Base-by-base conservation (phyloP, 2,888 invertebrate species). In the Sphaeridia pumilis region DNA sequence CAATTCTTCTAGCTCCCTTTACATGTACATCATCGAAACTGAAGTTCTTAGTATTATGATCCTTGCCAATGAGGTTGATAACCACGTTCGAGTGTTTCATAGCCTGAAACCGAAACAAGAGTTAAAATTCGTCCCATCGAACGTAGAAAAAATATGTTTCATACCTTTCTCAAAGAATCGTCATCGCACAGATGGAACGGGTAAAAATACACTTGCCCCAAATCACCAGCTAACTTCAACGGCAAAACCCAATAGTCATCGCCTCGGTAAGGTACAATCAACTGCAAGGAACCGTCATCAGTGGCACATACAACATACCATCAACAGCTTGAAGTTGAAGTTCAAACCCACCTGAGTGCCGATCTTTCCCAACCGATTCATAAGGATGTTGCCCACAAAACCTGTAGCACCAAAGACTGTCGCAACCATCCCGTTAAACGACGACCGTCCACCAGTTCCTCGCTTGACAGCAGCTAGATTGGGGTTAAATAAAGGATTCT, bases 81-180 rank as follows among this genome's bases (percentile, higher is more conserved):
- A 97, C 98, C 48, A 97, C 89, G 74, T 97, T 94, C 1, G 97
- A 97, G 74, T 98, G 86, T 68, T 85, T 84, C 35, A 98, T 80
- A 10, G 84, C 83, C 64, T 64, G 44, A 38, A 38, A 38, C 12
- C 31, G 10, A 31, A 10, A 31, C 31, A 31, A 31, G 10, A 10
- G 31, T 14, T 31, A 43, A 7, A 43, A 21, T 21, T 7, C 24
- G 14, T 25, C 45, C 14, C 26, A 38, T 36, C 20, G 17, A 36
- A 4, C 31, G 10, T 47, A 24, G 22, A 48, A 22, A 43, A 48
- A 7, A 20, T 43, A 21, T 27, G 7, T 12, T 38, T 42, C 50
- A 43, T 54, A 64, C 64, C 66, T 83, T 84, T 2, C 78, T 76
- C 64, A 98, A 83, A 1, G 87, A 81, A 34, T 84, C 84, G 60